These are phyloP conservation scores for Lysiphlebus fabarum DNA, from an alignment of 1,140 invertebrate genomes.

Conservation along the genomic window DNA sequence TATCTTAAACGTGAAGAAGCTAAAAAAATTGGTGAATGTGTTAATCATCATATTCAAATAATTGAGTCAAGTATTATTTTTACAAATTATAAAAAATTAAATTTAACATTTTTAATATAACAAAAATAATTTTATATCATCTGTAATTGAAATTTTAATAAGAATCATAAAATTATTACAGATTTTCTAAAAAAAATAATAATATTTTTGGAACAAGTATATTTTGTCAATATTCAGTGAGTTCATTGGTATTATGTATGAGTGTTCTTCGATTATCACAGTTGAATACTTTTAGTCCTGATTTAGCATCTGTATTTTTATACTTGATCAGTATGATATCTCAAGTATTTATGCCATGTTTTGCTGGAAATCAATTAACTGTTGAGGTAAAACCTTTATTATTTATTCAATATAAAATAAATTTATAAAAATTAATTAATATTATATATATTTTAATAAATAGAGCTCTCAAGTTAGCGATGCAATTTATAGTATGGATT, in stretches of 20 bases:
- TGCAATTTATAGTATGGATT: constrained; percentile 11
- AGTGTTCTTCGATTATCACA: constrained; percentile 8
- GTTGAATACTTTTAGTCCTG: background rate
- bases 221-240: constrained; percentile 17
- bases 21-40: constrained; percentile 9
- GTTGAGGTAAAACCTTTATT: background rate
- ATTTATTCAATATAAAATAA: background rate
- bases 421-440: background rate
- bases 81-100: background rate
- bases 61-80: constrained; percentile 15
- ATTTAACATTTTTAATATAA: too few species aligned
- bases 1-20: background rate
- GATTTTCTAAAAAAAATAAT: constrained; percentile 12
- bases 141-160: background rate
- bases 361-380: constrained; percentile 3
- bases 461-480: constrained; percentile 10
- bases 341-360: constrained; percentile 17
- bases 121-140: background rate
- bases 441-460: background rate
- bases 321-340: constrained; percentile 11
- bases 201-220: constrained; percentile 14
- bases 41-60: constrained; percentile 17
- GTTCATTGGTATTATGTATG: constrained; percentile 12
- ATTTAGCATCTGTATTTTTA: constrained; percentile 1
- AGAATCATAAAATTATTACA: background rate